Conservation (phyloP, 2,888 invertebrate genomes). For the Polydrusus tereticollis region DNA sequence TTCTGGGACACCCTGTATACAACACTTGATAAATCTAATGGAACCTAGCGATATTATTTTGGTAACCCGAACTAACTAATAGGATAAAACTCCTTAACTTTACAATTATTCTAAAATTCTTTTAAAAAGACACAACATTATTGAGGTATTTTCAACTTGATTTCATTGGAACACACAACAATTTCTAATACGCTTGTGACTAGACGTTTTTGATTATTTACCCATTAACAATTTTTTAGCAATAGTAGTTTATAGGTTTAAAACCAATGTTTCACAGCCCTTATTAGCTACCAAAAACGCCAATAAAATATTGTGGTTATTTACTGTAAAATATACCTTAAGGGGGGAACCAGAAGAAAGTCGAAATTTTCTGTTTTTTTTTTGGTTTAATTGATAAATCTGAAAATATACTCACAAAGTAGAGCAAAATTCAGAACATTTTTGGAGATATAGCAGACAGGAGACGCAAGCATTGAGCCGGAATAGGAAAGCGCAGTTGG, state of each 20-base stretch:
- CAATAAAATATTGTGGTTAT: constrained; percentile 1
- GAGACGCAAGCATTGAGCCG: too few relatives aligned
- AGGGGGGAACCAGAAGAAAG: too few relatives aligned
- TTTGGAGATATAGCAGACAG: too few relatives aligned
- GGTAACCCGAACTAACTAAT: not conserved
- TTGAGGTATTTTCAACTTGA: constrained; percentile 12
- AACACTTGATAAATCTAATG: not conserved
- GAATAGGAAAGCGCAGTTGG: too few relatives aligned
- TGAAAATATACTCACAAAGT: too few relatives aligned
- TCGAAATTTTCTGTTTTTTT: too few relatives aligned
- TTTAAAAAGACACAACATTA: not conserved
- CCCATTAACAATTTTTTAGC: not conserved
- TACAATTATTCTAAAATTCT: not conserved
- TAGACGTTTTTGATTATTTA: constrained; percentile 15
- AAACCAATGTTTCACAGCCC: constrained; percentile 11
- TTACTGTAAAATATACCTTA: too few relatives aligned
- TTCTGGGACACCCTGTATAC: too few relatives aligned
- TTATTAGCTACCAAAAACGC: constrained; percentile 8
- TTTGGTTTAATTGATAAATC: too few relatives aligned
- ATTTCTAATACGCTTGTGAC: constrained; percentile 13
- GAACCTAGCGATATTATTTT: not conserved
- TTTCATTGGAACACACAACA: constrained; percentile 14
- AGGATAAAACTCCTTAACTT: not conserved
- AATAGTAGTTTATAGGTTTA: not conserved
- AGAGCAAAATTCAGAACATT: too few relatives aligned